Evolutionary conservation across 2,888 invertebrate genomes (phyloP), one percentile per base, ranked within the genome.

Genomic region (Eulithis testata): DNA sequence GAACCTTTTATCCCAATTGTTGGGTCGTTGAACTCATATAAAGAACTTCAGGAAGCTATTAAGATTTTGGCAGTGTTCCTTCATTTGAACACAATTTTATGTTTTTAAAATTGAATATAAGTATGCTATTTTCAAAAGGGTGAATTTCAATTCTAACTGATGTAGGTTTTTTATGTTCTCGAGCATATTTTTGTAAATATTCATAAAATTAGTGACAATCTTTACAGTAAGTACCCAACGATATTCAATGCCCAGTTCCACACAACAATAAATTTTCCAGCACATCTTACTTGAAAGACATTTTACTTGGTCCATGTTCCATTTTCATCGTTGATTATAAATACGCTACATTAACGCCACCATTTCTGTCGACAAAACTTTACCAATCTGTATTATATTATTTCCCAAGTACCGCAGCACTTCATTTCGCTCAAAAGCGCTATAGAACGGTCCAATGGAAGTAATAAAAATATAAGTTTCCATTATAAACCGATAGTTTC

Each of bases 401-500:
- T 62, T 54, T 12, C 45, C 9, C 12, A 60, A 57, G 55, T 47
- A 66, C 44, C 57, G 45, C 57, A 59, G 51, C 67, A 61, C 55
- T 66, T 63, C 43, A 63, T 63, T 66, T 60, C 50, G 49, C 62
- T 59, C 49, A 43, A 62, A 59, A 59, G 61, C 63, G 54, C 31
- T 50, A 44, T 47, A 52, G 40, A 57, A 54, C 31, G 58, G 37
- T 44, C 59, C 52, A 54, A 66, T 69, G 47, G 62, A 65, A 69
- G 63, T 63, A 61, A 63, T 62, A 66, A 63, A 66, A 64, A 55
- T 55, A 36, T 50, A 44, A 60, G 66, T 66, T 60, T 65, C 51
- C 63, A 71, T 71, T 71, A 65, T 65, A 69, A 65, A 65, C 45
- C 64, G 61, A 67, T 71, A 69, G 61, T 64, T 69, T 55, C 47